Conservation (phyloP, 2,888 invertebrate species). For the Entomobrya multifasciata region DNA sequence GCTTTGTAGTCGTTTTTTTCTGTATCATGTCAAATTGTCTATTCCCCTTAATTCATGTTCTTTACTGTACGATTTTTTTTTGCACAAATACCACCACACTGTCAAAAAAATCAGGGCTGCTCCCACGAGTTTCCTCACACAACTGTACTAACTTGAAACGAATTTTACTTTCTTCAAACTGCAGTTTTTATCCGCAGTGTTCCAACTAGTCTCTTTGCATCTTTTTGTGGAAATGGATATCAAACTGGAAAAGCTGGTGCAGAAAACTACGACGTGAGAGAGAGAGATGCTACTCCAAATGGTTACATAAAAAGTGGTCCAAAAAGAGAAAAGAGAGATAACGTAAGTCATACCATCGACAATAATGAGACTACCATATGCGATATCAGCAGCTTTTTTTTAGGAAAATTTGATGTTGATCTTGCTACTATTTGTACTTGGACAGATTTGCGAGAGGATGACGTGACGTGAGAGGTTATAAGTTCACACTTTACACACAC, state of each 20-base stretch:
- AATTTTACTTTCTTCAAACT: slow-evolving; percentile 8
- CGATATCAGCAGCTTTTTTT: slow-evolving; percentile 28
- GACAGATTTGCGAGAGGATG: slow-evolving; percentile 41
- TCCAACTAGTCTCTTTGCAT: not conserved
- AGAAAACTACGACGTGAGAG: slow-evolving; percentile 38
- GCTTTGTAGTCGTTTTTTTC: too few relatives aligned
- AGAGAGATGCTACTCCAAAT: slow-evolving; percentile 5
- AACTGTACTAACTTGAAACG: not conserved
- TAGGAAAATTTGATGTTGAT: not conserved
- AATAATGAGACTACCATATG: slow-evolving; percentile 62
- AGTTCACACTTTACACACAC: not conserved
- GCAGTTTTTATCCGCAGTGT: slow-evolving; percentile 40
- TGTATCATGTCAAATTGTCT: too few relatives aligned
- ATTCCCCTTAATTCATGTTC: too few relatives aligned
- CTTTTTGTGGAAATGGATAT: slow-evolving; percentile 24
- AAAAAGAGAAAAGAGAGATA: slow-evolving; percentile 61
- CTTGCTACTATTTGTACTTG: slow-evolving; percentile 34
- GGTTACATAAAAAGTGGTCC: slow-evolving; percentile 65
- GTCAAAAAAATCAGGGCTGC: slow-evolving; percentile 19
- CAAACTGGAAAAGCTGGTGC: slow-evolving; percentile 12
- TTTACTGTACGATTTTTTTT: not conserved
- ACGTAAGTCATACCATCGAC: slow-evolving; percentile 16
- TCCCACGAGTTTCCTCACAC: slow-evolving; percentile 24
- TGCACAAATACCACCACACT: slow-evolving; percentile 40
- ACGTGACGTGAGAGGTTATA: slow-evolving; percentile 32